Base-by-base conservation (phyloP, 1,140 invertebrate species). In the Drosophila sp. region DNA sequence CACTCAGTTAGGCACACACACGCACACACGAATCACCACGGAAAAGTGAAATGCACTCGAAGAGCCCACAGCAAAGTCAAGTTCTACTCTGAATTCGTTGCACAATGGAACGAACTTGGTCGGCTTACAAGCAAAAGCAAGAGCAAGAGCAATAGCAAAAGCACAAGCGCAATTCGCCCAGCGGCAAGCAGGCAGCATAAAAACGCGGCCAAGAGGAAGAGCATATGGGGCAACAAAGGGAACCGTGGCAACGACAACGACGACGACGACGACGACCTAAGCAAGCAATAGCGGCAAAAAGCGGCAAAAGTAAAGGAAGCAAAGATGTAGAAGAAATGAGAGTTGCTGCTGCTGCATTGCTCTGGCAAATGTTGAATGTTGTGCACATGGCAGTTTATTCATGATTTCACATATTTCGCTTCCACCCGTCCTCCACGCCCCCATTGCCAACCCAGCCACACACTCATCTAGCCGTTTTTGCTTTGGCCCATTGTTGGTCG, bases 301-400 rank as follows among this genome's bases (percentile, higher is more conserved):
- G 32, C 47, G n/a, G 25, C 30, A 33, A 11, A 41, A 23, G 50
- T 33, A 66, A 60, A 30, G 17, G 41, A 32, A 56, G 54, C 54
- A 56, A 56, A 50, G 23, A 25, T 8, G 7, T 27, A 50, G 44
- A 50, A 50, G 25, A 60, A 69, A 65, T 47, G n/a, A 38, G 33
- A 64, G 60, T 47, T 75, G 69, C 70, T 47, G 66, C 33, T 41
- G 32, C 40, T 38, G 76, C 17, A 23, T 23, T 23, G 44, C 44
- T 47, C 44, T 50, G 44, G 44, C 44, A 62, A 75, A 82, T 82
- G 70, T 76, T 87, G 79, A 87, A 83, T 80, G 84, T 69, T 89
- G 79, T 89, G 84, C 84, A 89, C 84, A 89, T 89, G 84, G 84
- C 84, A 89, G 84, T 89, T 89, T 89, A 89, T 89, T 89, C 84